Evolutionary conservation across 2,888 invertebrate species (phyloP).

Genomic region (Stenoptilia bipunctidactyla): DNA sequence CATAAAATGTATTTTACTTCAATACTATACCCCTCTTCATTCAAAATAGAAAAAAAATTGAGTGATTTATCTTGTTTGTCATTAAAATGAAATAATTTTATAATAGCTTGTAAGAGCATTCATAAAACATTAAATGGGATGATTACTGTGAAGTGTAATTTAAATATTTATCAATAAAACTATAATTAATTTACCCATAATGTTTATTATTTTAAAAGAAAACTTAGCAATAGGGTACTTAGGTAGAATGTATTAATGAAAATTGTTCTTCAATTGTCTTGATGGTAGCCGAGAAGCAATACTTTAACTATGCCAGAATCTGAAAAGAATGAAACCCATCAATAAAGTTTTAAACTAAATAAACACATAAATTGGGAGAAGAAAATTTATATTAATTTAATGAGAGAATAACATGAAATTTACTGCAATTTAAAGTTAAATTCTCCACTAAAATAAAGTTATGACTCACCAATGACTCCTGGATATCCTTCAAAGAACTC

Average conservation of each 20-base stretch:
- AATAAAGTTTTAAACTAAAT: too few relatives aligned
- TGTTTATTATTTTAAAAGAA: conserved; percentile 39
- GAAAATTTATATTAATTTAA: too few relatives aligned
- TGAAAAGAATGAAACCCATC: conserved; percentile 44
- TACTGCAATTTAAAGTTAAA: too few relatives aligned
- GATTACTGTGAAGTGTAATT: too few relatives aligned
- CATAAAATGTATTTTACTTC: conserved; percentile 35
- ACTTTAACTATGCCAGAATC: conserved; percentile 44
- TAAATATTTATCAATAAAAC: background rate
- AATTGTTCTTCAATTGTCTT: conserved; percentile 59
- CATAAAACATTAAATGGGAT: too few relatives aligned
- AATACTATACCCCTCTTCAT: background rate
- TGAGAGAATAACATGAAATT: too few relatives aligned
- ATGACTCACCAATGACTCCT: too few relatives aligned
- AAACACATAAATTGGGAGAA: too few relatives aligned
- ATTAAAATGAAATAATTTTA: too few relatives aligned
- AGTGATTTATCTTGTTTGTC: too few relatives aligned
- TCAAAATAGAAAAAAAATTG: background rate
- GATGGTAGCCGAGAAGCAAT: conserved; percentile 39
- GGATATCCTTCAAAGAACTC: conserved; percentile 29
- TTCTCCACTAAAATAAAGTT: too few relatives aligned
- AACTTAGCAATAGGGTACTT: conserved; percentile 60
- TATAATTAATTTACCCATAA: conserved; percentile 24
- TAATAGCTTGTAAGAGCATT: too few relatives aligned
- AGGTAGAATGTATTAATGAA: conserved; percentile 68